Base-by-base conservation (phyloP, 2,888 invertebrate species). In the Pristionchus fissidentatus region DNA sequence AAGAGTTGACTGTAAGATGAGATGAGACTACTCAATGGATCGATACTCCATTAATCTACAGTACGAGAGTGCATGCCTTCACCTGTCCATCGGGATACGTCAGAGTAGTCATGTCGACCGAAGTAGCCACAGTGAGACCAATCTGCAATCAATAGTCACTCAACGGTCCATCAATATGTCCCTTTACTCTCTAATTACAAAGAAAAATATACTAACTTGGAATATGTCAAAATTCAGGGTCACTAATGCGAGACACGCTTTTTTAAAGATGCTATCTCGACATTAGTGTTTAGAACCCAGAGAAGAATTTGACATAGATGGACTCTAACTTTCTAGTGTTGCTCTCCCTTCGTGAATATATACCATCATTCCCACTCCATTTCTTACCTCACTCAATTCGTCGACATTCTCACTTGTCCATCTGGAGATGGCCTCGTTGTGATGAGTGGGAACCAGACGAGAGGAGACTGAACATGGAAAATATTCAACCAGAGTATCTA, bases 391-490 rank as follows among this genome's bases (percentile, higher is more conserved):
- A 13, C 60, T 38, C 22, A 80, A 41, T 62, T 80, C 80, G 0
- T 38, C 80, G 1, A 19, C 32, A 15, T 80, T 8, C 26, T 80
- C 60, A 19, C n/a, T 3, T 3, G 29, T 26, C 80, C 80, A 80
- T 60, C 43, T 22, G 19, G 35, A 15, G 26, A 62, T 38, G 4
- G 41, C 7, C 38, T 57, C 62, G 43, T 62, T 80, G 29, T 38
- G 43, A 57, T 62, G 80, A 1, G 80, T 80, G 22, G 62, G 80
- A 19, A 43, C 38, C 38, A 80, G 38, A 29, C 46, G 41, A 32
- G 80, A 80, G 15, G 80, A 43, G n/a, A 62, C 80, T 80, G 80
- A 10, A 78, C 8, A 35, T 5, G 35, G 26, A n/a, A n/a, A n/a
- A n/a, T n/a, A n/a, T n/a, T n/a, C n/a, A n/a, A n/a, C n/a, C n/a